Evolutionary conservation across 2,888 invertebrate species (phyloP).

Genomic region (Drosophila meridiana): DNA sequence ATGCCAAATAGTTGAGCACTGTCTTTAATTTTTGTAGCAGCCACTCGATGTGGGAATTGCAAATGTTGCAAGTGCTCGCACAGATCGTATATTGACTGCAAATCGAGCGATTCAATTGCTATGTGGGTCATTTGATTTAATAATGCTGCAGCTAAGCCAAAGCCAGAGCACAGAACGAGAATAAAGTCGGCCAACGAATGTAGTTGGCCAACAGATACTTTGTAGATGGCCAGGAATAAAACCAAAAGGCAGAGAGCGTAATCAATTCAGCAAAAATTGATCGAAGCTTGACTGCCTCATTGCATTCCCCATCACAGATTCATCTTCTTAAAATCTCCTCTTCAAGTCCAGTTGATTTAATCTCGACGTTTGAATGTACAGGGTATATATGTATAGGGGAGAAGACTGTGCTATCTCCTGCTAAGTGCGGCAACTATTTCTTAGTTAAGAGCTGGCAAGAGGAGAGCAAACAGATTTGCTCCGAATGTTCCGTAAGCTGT

Average conservation of each 20-base stretch:
- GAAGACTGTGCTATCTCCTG: not conserved
- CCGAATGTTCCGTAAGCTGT: conserved; percentile 68
- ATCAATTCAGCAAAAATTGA: not conserved
- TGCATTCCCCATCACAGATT: not conserved
- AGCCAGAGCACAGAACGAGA: conserved; percentile 9
- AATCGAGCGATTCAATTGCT: conserved; percentile 71
- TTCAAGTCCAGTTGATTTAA: not conserved
- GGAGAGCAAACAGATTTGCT: conserved; percentile 37
- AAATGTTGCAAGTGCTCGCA: conserved; percentile 49
- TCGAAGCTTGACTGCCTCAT: not conserved
- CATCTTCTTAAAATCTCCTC: not conserved
- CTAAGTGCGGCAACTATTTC: conserved; percentile 12
- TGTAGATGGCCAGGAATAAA: not conserved
- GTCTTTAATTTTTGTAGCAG: conserved; percentile 38
- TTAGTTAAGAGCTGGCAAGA: conserved; percentile 8
- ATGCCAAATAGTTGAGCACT: conserved; percentile 34
- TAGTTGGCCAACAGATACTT: not conserved
- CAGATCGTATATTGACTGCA: conserved; percentile 50
- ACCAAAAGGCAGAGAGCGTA: not conserved
- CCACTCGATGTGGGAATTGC: conserved; percentile 43
- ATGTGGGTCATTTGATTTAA: conserved; percentile 73
- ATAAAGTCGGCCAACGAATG: not conserved
- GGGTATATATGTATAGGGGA: conserved; percentile 11
- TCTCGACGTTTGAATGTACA: not conserved
- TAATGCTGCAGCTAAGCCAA: conserved; percentile 49